Evolutionary conservation across 30 jellyfish, hydroid and myxozoan species (phyloP).

Genomic region (Aurelia aurita): DNA sequence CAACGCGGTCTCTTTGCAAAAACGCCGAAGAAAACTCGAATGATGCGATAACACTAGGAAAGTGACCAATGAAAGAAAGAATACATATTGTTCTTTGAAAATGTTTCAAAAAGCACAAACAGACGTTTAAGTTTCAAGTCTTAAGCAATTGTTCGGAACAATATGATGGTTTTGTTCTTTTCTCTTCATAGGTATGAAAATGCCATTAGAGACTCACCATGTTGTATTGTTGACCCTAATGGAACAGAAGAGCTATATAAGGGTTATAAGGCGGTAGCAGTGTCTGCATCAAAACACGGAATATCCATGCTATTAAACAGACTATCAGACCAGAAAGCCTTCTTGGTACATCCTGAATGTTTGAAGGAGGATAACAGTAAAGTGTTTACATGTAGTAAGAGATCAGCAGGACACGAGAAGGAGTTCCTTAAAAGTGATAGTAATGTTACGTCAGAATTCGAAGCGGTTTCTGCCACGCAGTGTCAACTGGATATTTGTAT

Average conservation of each 20-base stretch:
- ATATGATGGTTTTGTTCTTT: background rate
- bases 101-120: too few species aligned
- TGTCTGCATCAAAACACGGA: constrained; percentile 82
- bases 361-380: constrained; percentile 68
- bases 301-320: constrained; percentile 69
- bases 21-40: too few species aligned
- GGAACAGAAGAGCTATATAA: constrained; percentile 29
- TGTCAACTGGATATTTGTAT: constrained; percentile 44
- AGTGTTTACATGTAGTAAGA: constrained; percentile 83
- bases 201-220: constrained; percentile 26
- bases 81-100: too few species aligned
- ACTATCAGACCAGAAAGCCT: constrained; percentile 71
- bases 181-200: constrained; percentile 11
- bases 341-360: constrained; percentile 70
- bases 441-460: constrained; percentile 80
- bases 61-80: too few species aligned
- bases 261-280: constrained; percentile 68
- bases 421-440: constrained; percentile 54
- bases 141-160: too few species aligned
- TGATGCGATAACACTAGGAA: too few species aligned
- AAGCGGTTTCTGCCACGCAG: constrained; percentile 61
- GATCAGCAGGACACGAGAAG: constrained; percentile 4
- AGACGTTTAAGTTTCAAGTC: too few species aligned
- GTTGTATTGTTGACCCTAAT: constrained; percentile 52
- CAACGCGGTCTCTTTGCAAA: too few species aligned